Base-by-base conservation (phyloP, 2,797 vertebrate genomes). In the Poecilia picta region DNA sequence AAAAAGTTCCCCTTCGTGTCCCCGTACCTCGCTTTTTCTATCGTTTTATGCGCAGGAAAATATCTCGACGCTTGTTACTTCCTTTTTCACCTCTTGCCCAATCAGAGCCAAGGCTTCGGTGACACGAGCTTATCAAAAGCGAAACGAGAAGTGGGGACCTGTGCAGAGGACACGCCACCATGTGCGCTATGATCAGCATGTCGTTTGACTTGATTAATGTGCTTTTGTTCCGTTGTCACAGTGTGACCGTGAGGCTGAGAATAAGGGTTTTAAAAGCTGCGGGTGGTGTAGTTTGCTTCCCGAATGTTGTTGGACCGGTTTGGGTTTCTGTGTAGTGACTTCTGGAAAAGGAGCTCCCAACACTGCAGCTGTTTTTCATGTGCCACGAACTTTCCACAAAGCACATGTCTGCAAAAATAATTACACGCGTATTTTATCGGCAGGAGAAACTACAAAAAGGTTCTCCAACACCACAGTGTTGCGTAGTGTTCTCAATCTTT, bases 81-180 rank as follows among this genome's bases (percentile, higher is more conserved):
- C 91, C 90, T 18, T 72, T 84, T 76, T 80, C 76, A 6, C 0
- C 41, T 10, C 33, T 70, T 64, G 1, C 1, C 92, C 90, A 89
- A 89, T 91, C 90, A 85, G 85, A 0, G 16, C 5, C 23, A 43
- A 1, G 55, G 8, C 74, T 64, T 33, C 1, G 16, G 36, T 33
- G 49, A 49, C 20, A 39, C 11, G 31, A 5, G 2, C 12, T 79
- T 49, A 79, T 83, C 82, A 80, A 66, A 89, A 83, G 2, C 13
- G 31, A 68, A 81, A 77, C 33, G 11, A n/a, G 36, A 20, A n/a
- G 28, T 13, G 4, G 0, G 4, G 11, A 23, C 20, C 73, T 0
- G n/a, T 31, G 10, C 33, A 12, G 46, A 51, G 4, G 8, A 25
- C 36, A 25, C 15, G 41, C 41, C 25, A 16, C 41, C 13, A 74